Evolutionary conservation across 2,113 vertebrate species (phyloP).

Genomic region (Pterocles burchelli): DNA sequence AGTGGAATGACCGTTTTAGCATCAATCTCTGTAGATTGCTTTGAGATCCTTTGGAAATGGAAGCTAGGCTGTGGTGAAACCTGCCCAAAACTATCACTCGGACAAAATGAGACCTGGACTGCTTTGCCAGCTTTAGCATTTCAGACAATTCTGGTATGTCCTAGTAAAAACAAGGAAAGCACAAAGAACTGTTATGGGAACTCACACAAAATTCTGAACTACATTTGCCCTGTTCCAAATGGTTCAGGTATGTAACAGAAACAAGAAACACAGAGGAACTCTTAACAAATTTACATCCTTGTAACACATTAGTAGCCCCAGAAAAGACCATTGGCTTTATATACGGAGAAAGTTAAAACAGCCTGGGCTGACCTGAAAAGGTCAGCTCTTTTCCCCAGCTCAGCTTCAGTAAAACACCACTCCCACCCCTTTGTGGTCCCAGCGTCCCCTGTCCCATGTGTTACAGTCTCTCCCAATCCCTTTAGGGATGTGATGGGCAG

Average conservation of each 20-base stretch:
- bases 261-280: not conserved
- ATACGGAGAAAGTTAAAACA: not conserved
- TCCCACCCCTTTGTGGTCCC: not conserved
- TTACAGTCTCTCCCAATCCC: not conserved
- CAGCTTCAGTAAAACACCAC: not conserved
- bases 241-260: not conserved
- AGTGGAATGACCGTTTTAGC: not conserved
- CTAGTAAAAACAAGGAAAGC: not conserved
- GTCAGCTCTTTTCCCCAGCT: not conserved
- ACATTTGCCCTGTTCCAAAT: not conserved
- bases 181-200: not conserved
- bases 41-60: not conserved
- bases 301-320: not conserved
- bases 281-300: not conserved
- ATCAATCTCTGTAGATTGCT: not conserved
- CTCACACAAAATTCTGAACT: not conserved
- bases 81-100: not conserved
- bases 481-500: not conserved
- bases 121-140: not conserved
- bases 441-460: not conserved
- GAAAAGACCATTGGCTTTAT: not conserved
- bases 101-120: not conserved
- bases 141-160: not conserved
- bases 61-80: not conserved
- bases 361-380: not conserved